Base-by-base conservation (phyloP, 2,888 invertebrate genomes). In the Pyrrhosoma nymphula region DNA sequence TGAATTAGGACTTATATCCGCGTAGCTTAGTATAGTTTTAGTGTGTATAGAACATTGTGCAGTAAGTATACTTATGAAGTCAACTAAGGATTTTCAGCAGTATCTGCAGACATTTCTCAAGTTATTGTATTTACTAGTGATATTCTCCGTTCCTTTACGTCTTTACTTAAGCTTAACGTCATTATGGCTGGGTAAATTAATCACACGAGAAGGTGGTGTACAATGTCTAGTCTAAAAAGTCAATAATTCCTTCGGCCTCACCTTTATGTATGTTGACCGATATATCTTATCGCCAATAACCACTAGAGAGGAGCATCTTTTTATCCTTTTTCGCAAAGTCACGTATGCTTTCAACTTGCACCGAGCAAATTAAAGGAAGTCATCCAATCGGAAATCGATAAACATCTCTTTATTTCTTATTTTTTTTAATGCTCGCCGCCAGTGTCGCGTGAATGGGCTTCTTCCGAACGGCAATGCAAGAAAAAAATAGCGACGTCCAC, bases 341-440 rank as follows among this genome's bases (percentile, higher is more conserved):
- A 82, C 26, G 82, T 26, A 82, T 82, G 82, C 82, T 82, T 82
- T 82, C 82, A 82, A 82, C 10, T 82, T 82, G 69, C 35, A 12
- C 82, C 16, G 35, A 6, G 35, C 82, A 82, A 82, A 82, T 82
- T 82, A 82, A 82, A 0, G 82, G 82, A 82, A 82, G 82, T 82
- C 30, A 35, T 18, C 82, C 82, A 30, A 82, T 82, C 82, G 82
- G 35, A 82, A 82, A 82, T 82, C 82, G 82, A 82, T 82, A 82
- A 1, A 18, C 30, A 26, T 82, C 14, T 69, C 69, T 69, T 47
- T 8, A 4, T 20, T 14, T 60, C 20, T 60, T 12, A 20, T 60
- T 82, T 82, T 35, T 35, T 82, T 82, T 26, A 82, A 82, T 35
- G 30, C 35, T 35, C 35, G 30, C 82, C 14, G 12, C 35, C 26